Conservation (phyloP, 2,797 vertebrate species). For the Helostoma temminkii region DNA sequence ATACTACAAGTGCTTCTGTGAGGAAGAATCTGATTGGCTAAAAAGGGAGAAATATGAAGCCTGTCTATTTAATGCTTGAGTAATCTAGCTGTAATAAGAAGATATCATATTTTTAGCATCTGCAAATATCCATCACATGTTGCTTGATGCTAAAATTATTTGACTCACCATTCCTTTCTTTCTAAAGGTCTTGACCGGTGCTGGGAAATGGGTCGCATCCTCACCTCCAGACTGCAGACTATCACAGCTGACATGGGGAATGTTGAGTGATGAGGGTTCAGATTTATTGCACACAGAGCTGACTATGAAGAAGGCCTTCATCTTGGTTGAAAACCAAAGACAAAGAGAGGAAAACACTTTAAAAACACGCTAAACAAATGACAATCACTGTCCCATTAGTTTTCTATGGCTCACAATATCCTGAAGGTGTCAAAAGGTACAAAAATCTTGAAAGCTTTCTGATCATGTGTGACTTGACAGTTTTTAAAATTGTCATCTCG, state of each 20-base stretch:
- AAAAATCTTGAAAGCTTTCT: constrained; percentile 35
- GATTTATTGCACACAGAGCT: constrained; percentile 59
- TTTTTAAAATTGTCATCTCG: constrained; percentile 50
- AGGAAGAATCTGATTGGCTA: constrained; percentile 7
- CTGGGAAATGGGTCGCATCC: constrained; percentile 64
- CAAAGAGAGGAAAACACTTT: constrained; percentile 68
- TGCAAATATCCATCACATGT: constrained; percentile 48
- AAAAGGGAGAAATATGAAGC: constrained; percentile 23
- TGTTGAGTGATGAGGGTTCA: constrained; percentile 65
- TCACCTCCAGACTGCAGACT: constrained; percentile 39
- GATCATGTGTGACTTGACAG: constrained; percentile 33
- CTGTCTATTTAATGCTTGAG: constrained; percentile 8
- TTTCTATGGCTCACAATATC: too few species aligned
- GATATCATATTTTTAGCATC: constrained; percentile 53
- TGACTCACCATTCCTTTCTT: constrained; percentile 54
- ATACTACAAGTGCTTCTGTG: constrained; percentile 1
- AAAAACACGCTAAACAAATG: too few species aligned
- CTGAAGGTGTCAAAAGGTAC: too few species aligned
- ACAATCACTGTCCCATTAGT: too few species aligned
- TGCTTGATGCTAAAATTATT: constrained; percentile 41
- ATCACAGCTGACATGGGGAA: constrained; percentile 48
- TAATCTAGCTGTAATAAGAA: constrained; percentile 42
- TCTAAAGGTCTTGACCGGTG: constrained; percentile 67
- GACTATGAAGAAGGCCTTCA: constrained; percentile 47
- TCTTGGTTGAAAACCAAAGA: constrained; percentile 64